Evolutionary conservation across 2,888 invertebrate species (phyloP), one percentile per base, ranked within the genome.

Genomic region (Hirtodrosophila duncani): DNA sequence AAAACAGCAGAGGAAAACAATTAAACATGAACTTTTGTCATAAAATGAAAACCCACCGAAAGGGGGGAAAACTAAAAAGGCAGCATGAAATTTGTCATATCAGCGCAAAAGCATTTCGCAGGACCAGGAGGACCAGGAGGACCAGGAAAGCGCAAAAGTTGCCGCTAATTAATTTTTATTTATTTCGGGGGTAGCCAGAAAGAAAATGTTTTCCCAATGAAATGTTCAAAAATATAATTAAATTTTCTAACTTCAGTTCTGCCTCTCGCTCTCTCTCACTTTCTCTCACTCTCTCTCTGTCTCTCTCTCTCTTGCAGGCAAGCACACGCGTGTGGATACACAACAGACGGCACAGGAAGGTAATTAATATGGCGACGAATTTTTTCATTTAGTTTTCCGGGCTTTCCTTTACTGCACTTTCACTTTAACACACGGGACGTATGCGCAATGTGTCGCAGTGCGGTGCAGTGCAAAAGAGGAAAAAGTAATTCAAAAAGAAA

Each of bases 311-410:
- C 45, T 81, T 79, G 23, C 82, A 86, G 86, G 86, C 52, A 86
- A 86, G 69, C 86, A 86, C 67, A 69, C 81, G 50, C 84, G 84
- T 44, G 68, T 83, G 63, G 86, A 85, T 58, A 68, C 83, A 33
- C 84, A 84, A 59, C 83, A 83, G 56, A 81, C 83, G 60, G 78
- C 83, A 45, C 66, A 79, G 46, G 84, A 85, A 77, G 85, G 84
- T 85, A 82, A 85, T 83, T 81, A 83, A 81, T 70, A 67, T 59
- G 36, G 36, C 36, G 42, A 37, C 63, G 36, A 11, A 48, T 49
- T 29, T 30, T 51, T 56, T 17, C 13, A 18, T 38, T 23, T 9
- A 5, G 4, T 10, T 38, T 16, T 33, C 24, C 11, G n/a, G n/a
- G n/a, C 18, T 33, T 30, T 29, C 18, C 36, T 37, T 41, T 14